Evolutionary conservation across 2,113 vertebrate genomes (phyloP), one percentile per base, ranked within the genome.

Genomic region (Peromyscus leucopus): DNA sequence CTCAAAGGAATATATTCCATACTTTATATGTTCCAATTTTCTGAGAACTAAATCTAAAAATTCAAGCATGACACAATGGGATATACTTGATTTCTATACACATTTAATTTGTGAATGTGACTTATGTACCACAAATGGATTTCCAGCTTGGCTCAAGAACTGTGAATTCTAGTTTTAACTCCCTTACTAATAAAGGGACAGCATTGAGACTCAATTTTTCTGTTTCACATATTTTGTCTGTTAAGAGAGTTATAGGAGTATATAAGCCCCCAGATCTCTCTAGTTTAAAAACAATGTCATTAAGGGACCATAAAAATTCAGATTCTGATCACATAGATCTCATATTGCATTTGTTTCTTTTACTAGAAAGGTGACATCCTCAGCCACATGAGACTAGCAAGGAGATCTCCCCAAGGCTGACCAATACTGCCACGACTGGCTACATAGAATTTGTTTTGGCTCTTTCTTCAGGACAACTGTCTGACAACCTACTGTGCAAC

Each of bases 11-110:
- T 65, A 72, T 42, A 9, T 92, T 92, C 55, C 33, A 74, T 90
- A 42, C 3, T 89, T 51, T 55, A 65, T 55, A 33, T 42, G 65
- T 2, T 15, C 16, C 7, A 42, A 48, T 91, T 82, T 94, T 92
- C 84, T 83, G 31, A 82, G 42, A 79, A 92, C 4, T 78, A 61
- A 95, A 95, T 72, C 59, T 84, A 71, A 59, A 85, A 92, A n/a
- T 92, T 67, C 16, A 93, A 94, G 36, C 12, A 13, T 63, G 39
- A 16, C 7, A 67, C 85, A 92, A 87, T 13, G 31, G 0, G 33
- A 48, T 36, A 11, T 63, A 8, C 89, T 85, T 89, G 31, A n/a
- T 90, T 92, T 90, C 33, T 22, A n/a, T 48, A 28, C 6, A 19
- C 79, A 36, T 80, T 95, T 57, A 24, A 22, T 63, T 91, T 83